A percentile compares a stretch with the other conserved stretches of the same genome.
Evolutionary conservation across 2,113 vertebrate genomes (phyloP).

Genomic region (Tupaia chinensis): DNA sequence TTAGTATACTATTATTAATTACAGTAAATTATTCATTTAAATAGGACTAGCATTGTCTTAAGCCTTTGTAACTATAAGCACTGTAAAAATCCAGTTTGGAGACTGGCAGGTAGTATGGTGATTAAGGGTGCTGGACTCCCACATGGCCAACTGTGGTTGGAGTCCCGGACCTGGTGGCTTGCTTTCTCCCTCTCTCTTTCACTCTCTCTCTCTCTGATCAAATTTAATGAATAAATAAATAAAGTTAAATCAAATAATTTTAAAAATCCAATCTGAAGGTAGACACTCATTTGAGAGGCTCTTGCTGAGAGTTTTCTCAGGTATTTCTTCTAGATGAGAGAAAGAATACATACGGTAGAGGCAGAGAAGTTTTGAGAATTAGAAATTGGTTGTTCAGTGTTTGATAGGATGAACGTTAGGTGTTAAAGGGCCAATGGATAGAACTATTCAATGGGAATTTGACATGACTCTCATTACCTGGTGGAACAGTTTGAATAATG

Average conservation of each 20-base stretch:
- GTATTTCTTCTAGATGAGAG: background rate
- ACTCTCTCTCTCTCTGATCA: no score
- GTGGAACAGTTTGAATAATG: no score
- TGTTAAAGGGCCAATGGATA: background rate
- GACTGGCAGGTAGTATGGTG: no score
- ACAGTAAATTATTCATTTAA: constrained; percentile 40
- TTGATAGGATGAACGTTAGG: background rate
- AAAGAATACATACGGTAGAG: background rate
- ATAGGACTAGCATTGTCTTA: background rate
- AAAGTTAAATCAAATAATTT: no score
- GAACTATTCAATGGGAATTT: background rate
- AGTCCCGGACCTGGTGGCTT: no score
- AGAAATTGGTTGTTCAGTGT: background rate
- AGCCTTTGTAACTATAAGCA: background rate
- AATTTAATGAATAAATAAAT: no score
- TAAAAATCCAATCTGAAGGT: background rate
- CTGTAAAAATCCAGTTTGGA: background rate
- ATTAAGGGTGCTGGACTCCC: no score
- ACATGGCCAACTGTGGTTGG: no score
- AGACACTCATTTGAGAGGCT: background rate
- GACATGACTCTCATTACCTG: background rate
- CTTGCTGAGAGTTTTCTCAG: constrained; percentile 1
- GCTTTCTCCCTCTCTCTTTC: no score
- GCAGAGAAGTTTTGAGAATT: background rate
- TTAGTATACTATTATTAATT: background rate